Conservation (phyloP, 2,888 invertebrate genomes). For the Calliphora vomitoria region DNA sequence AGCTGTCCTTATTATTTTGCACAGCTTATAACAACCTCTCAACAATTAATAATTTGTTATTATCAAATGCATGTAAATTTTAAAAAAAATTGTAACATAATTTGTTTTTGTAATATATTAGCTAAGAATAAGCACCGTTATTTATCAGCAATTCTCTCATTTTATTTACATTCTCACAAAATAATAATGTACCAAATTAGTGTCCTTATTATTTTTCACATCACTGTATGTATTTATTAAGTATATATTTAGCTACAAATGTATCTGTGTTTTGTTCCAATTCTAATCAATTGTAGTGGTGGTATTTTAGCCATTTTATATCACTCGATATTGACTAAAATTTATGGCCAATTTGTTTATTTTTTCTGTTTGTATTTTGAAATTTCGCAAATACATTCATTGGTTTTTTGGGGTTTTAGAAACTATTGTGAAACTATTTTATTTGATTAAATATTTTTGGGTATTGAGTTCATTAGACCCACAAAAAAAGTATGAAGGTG, state of each 20-base stretch:
- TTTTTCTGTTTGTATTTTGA: too few species aligned
- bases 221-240: background rate
- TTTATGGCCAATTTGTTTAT: conserved; percentile 32
- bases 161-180: too few species aligned
- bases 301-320: conserved; percentile 4
- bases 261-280: conserved; percentile 12
- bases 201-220: too few species aligned
- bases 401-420: background rate
- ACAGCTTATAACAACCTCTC: too few species aligned
- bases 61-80: too few species aligned
- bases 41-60: too few species aligned
- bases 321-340: conserved; percentile 40
- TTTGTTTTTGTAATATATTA: too few species aligned
- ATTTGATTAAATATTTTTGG: conserved; percentile 36
- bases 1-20: too few species aligned
- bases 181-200: too few species aligned
- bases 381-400: background rate
- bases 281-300: background rate
- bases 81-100: too few species aligned
- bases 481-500: background rate
- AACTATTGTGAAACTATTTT: conserved; percentile 43
- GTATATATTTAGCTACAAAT: conserved; percentile 2
- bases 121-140: too few species aligned
- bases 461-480: conserved; percentile 60
- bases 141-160: too few species aligned